These are phyloP conservation scores for Hypomesus transpacificus DNA, from an alignment of 2,113 vertebrate species.

Conservation along the genomic window DNA sequence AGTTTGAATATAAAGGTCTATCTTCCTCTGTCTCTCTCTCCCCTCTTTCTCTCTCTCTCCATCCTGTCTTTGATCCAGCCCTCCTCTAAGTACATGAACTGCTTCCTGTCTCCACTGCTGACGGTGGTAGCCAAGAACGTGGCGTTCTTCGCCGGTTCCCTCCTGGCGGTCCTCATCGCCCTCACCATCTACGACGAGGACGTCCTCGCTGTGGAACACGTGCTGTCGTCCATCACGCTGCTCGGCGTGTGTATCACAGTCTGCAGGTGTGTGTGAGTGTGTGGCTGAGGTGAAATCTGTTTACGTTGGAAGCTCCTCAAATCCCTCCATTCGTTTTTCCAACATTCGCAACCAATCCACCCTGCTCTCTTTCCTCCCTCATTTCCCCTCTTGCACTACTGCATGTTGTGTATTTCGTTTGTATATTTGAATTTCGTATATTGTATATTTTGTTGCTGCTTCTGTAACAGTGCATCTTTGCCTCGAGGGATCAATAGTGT, in stretches of 20 bases:
- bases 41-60: background rate
- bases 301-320: background rate
- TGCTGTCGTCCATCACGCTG: conserved; percentile 92
- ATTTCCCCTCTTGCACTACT: background rate
- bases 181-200: conserved; percentile 98
- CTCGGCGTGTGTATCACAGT: conserved; percentile 92
- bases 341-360: background rate
- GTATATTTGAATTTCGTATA: too few relatives aligned
- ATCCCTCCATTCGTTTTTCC: background rate
- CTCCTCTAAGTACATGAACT: conserved; percentile 99
- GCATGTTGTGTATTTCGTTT: too few relatives aligned
- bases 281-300: background rate
- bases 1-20: too few relatives aligned
- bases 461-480: background rate
- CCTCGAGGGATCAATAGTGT: too few relatives aligned
- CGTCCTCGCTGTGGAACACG: conserved; percentile 90
- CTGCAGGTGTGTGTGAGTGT: conserved; percentile 81
- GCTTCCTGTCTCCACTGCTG: conserved; percentile 92
- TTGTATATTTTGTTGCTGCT: too few relatives aligned
- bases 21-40: background rate
- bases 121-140: conserved; percentile 95
- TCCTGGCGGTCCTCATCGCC: conserved; percentile 93
- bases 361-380: background rate
- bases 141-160: conserved; percentile 95
- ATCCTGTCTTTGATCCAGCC: conserved; percentile 51